Base-by-base conservation (phyloP, 1,140 invertebrate genomes). In the Ostrea denselamellosa region DNA sequence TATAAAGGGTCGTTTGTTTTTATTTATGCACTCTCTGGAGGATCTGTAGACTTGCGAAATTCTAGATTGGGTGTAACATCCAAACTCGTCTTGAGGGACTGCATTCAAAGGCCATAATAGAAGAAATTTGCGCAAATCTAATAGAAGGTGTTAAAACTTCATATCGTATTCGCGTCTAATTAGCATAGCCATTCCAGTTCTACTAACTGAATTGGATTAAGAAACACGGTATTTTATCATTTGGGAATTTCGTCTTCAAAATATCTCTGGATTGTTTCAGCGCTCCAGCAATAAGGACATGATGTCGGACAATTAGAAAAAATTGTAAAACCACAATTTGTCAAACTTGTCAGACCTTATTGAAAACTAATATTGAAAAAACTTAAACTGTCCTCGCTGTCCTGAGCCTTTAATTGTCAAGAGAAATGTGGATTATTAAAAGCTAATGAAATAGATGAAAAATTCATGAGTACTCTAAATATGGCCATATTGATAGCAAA, bases 351-450 rank as follows among this genome's bases (percentile, higher is more conserved):
- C 68, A 77, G 68, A 34, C 68, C 68, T 77, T 77, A 77, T 77
- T 77, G 68, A 77, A 77, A 77, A 77, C 68, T 77, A 77, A 77
- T 77, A 77, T 77, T 77, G 68, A 77, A 77, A 77, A 77, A 77
- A 77, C 68, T 77, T 77, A 34, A 77, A 77, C 68, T 77, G 68
- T 77, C 25, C 68, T 25, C 10, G 8, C 14, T 14, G 25, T 25
- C 14, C 28, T 34, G 68, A 77, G 68, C 34, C 22, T 77, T 77
- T 77, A 77, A 77, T 77, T 44, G 68, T 77, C 68, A 77, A 34
- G 68, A 77, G 68, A 77, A 77, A 77, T 77, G 28, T 28, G 68
- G 68, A 77, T 77, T 77, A 77, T 77, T 77, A 77, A 77, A 77
- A 77, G 68, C 68, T 77, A 77, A 77, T 77, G 68, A 77, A 77